Conservation (phyloP, 2,888 invertebrate genomes). For the Hirtodrosophila confusa region DNA sequence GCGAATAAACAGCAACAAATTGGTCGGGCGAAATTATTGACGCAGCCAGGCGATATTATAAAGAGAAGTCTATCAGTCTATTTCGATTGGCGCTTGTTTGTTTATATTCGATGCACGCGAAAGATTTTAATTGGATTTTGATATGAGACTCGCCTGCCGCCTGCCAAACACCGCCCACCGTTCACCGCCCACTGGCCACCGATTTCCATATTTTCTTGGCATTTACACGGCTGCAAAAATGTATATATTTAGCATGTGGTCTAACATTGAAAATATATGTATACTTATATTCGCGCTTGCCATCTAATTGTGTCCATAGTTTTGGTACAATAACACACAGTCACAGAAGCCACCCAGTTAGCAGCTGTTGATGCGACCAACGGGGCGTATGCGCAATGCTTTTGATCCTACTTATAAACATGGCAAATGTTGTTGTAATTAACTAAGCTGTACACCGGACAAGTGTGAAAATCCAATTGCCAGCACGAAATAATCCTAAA, state of each 20-base stretch:
- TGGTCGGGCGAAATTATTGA: conserved; percentile 10
- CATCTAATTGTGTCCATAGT: conserved; percentile 63
- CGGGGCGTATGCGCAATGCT: conserved; percentile 54
- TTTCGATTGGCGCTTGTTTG: conserved; percentile 48
- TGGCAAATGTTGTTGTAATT: conserved; percentile 17
- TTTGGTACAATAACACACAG: conserved; percentile 8
- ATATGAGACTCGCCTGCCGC: conserved; percentile 46
- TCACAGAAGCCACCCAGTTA: conserved; percentile 13
- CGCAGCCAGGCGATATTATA: conserved; percentile 12
- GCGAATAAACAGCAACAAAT: conserved; percentile 1
- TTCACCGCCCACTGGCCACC: conserved; percentile 21
- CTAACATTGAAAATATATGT: conserved; percentile 68
- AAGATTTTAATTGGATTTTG: conserved; percentile 77
- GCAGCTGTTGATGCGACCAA: conserved; percentile 45
- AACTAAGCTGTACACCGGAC: conserved; percentile 21
- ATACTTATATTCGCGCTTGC: conserved; percentile 16
- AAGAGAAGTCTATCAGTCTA: conserved; percentile 30
- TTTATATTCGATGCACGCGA: conserved; percentile 56
- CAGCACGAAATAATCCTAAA: neutral
- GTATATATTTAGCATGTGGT: conserved; percentile 67
- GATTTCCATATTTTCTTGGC: conserved; percentile 46
- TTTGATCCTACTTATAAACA: conserved; percentile 36
- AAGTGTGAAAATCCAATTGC: too few relatives aligned
- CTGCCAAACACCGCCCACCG: conserved; percentile 13
- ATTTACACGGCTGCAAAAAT: conserved; percentile 57